These are phyloP conservation scores for Acleris sparsana DNA, from an alignment of 2,888 invertebrate genomes.

Conservation along the genomic window DNA sequence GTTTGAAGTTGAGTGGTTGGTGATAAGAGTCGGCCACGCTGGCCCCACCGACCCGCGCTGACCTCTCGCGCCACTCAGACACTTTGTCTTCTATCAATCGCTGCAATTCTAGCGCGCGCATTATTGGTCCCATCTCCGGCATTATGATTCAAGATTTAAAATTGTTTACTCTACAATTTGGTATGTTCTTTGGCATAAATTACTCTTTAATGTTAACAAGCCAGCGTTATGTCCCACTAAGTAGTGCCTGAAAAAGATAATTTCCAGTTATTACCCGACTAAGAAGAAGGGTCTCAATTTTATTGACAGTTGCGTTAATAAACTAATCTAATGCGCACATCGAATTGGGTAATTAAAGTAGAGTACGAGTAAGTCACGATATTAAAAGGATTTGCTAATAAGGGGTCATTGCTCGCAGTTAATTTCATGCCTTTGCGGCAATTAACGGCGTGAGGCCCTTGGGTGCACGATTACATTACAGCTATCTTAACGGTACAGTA, in stretches of 20 bases:
- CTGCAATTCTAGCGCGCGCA: slow-evolving; percentile 79
- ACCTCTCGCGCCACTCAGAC: slow-evolving; percentile 80
- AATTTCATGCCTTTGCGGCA: slow-evolving; percentile 27
- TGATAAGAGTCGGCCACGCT: slow-evolving; percentile 79
- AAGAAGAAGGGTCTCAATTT: no score
- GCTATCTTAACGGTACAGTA: slow-evolving; percentile 12
- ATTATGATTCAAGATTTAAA: slow-evolving; percentile 54
- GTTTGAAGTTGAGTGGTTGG: slow-evolving; percentile 78
- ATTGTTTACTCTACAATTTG: slow-evolving; percentile 37
- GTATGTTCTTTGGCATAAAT: slow-evolving; percentile 36
- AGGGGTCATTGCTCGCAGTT: slow-evolving; percentile 26
- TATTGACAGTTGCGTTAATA: no score
- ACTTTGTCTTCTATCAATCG: slow-evolving; percentile 80
- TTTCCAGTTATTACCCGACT: not conserved
- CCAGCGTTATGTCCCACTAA: not conserved
- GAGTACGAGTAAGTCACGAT: slow-evolving; percentile 3
- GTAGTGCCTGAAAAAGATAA: slow-evolving; percentile 2
- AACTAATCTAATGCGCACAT: no score
- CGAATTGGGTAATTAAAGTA: not conserved
- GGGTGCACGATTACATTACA: slow-evolving; percentile 26
- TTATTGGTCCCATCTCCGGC: slow-evolving; percentile 78
- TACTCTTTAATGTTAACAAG: slow-evolving; percentile 29
- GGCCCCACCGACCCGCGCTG: slow-evolving; percentile 72
- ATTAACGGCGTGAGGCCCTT: slow-evolving; percentile 33
- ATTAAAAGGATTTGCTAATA: slow-evolving; percentile 21